Conservation (phyloP, 1,140 invertebrate genomes). For the Microplitis mediator region DNA sequence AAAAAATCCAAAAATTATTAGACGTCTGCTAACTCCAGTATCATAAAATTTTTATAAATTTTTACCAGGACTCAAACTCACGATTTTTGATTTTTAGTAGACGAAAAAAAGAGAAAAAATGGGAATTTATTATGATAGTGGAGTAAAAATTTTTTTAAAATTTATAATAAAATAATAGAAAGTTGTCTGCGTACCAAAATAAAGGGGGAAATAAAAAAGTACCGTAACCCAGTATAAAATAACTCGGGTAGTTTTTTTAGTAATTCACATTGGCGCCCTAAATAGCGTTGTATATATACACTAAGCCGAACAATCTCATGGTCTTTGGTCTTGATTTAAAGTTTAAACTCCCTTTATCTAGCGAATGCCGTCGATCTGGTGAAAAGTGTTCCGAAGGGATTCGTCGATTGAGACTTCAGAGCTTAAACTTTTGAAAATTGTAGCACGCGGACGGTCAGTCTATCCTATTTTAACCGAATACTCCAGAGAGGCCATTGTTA, state of each 20-base stretch:
- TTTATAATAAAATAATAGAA: too few species aligned
- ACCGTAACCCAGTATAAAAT: background rate
- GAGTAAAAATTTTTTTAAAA: too few species aligned
- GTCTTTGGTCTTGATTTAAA: conserved; percentile 50
- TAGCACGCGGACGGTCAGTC: conserved; percentile 51
- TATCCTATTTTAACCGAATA: background rate
- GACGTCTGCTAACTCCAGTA: too few species aligned
- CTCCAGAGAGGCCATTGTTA: conserved; percentile 50
- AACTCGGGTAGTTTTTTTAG: background rate
- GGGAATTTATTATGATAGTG: too few species aligned
- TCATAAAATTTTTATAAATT: too few species aligned
- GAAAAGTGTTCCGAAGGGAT: conserved; percentile 48
- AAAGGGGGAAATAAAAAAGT: background rate
- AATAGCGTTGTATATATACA: too few species aligned
- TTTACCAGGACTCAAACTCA: too few species aligned
- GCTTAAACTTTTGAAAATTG: background rate
- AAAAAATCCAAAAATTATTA: too few species aligned
- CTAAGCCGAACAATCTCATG: too few species aligned
- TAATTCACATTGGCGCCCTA: background rate
- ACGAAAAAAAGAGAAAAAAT: too few species aligned
- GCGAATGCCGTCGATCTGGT: conserved; percentile 43
- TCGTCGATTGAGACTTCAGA: conserved; percentile 18
- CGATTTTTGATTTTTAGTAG: too few species aligned
- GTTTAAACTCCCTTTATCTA: conserved; percentile 61
- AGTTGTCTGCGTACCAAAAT: too few species aligned